These are phyloP conservation scores for Mastomys natalensis DNA, from an alignment of 2,113 vertebrate species.

Conservation along the genomic window DNA sequence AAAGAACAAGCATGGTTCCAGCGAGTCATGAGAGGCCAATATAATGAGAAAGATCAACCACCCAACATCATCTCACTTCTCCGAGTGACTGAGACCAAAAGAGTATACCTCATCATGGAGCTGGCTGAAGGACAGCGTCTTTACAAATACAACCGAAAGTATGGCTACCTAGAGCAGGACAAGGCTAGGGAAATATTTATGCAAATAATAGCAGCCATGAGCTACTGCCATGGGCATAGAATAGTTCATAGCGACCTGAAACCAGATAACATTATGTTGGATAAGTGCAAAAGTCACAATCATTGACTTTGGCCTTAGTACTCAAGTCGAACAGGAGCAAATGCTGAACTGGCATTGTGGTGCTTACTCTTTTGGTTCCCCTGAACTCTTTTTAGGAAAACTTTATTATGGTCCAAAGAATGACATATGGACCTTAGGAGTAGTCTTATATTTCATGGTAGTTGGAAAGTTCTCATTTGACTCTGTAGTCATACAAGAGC, in stretches of 20 bases:
- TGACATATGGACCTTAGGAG: not conserved
- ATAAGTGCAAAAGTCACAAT: not conserved
- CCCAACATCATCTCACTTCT: not conserved
- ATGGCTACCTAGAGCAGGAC: not conserved
- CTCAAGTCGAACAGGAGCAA: not conserved
- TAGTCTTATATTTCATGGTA: not conserved
- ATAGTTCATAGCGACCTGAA: not conserved
- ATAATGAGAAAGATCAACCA: not conserved
- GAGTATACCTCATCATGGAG: not conserved
- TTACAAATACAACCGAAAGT: too few relatives aligned
- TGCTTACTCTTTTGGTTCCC: not conserved
- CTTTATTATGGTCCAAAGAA: not conserved
- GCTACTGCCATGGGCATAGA: not conserved
- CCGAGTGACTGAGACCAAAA: not conserved
- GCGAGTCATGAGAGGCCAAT: rapidly evolving
- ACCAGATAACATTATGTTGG: not conserved
- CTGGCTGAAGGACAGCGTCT: not conserved
- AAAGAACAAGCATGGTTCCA: not conserved
- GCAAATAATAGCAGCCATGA: not conserved
- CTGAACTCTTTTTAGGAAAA: not conserved
- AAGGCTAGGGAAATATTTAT: not conserved
- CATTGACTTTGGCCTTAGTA: not conserved
- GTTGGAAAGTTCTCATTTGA: not conserved
- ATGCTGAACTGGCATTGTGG: not conserved
- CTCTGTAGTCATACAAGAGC: conserved; percentile 22